phyloP scores from a whole-genome alignment of 2,113 vertebrate species.

The Uria lomvia region DNA sequence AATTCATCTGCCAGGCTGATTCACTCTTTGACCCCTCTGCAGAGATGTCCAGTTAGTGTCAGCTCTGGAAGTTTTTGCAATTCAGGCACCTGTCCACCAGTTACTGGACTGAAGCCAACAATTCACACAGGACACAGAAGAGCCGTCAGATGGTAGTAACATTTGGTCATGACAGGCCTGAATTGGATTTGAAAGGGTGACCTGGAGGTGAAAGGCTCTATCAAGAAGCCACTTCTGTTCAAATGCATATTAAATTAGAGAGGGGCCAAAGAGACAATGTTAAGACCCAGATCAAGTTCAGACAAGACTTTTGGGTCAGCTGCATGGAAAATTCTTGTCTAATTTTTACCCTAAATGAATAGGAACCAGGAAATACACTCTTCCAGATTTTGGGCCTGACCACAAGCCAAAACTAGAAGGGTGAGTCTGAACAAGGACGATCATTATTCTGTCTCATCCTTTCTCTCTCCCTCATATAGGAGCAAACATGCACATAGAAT shows the following conservation, averaged over 20 bases:
- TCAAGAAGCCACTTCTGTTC: conserved; percentile 42
- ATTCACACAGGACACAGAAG: conserved; percentile 26
- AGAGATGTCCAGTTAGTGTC: conserved; percentile 34
- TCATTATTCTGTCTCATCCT: neutral
- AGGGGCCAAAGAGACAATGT: neutral
- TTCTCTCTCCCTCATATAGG: neutral
- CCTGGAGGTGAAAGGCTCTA: conserved; percentile 59
- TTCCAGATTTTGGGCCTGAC: neutral
- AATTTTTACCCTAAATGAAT: neutral
- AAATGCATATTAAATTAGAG: conserved; percentile 56
- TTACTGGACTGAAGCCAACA: conserved; percentile 47
- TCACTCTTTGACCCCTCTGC: conserved; percentile 37
- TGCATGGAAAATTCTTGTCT: neutral
- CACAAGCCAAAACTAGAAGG: neutral
- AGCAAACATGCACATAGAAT: neutral
- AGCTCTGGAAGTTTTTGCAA: conserved; percentile 23
- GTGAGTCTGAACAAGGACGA: neutral
- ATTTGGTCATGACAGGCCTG: conserved; percentile 58
- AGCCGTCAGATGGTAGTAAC: conserved; percentile 52
- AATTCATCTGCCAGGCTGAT: conserved; percentile 27
- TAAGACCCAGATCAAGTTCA: conserved; percentile 38
- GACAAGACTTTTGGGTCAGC: conserved; percentile 20
- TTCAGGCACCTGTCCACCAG: conserved; percentile 58
- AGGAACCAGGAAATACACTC: neutral
- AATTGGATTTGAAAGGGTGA: conserved; percentile 62